A percentile compares a stretch with the other conserved stretches of the same genome.
These are phyloP conservation scores for Neodon shergylaensis DNA, from an alignment of 2,113 vertebrate genomes.

Conservation along the genomic window DNA sequence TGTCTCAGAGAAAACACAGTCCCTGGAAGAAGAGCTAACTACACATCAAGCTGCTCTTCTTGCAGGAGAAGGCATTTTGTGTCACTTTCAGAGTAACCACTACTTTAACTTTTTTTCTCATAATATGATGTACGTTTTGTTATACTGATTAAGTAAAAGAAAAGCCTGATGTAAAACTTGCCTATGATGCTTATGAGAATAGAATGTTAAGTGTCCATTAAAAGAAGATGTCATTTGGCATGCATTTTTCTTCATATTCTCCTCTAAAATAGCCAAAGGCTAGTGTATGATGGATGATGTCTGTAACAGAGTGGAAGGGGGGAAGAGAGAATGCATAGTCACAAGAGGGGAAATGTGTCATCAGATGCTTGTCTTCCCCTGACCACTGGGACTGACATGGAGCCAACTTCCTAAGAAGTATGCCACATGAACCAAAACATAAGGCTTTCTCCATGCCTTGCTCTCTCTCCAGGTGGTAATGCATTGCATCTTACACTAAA, in stretches of 20 bases:
- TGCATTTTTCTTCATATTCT: background rate
- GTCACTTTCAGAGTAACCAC: background rate
- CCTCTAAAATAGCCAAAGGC: background rate
- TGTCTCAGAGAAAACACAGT: conserved; percentile 21
- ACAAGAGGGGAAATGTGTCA: background rate
- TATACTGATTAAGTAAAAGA: background rate
- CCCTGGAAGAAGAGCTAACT: background rate
- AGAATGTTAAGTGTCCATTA: background rate
- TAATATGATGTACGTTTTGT: background rate
- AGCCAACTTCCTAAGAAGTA: background rate
- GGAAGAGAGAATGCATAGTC: background rate
- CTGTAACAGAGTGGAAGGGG: background rate
- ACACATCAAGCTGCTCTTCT: background rate
- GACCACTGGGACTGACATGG: background rate
- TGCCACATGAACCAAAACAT: background rate
- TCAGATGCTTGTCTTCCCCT: background rate
- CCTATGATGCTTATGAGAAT: background rate
- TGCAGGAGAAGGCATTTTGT: conserved; percentile 10
- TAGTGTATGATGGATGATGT: background rate
- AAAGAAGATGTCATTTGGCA: background rate
- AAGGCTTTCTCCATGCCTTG: background rate
- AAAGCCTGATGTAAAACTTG: background rate
- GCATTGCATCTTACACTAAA: background rate
- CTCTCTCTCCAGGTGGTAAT: background rate
- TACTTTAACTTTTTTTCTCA: background rate